Base-by-base conservation (phyloP, 2,797 vertebrate species). In the Cygnus olor region DNA sequence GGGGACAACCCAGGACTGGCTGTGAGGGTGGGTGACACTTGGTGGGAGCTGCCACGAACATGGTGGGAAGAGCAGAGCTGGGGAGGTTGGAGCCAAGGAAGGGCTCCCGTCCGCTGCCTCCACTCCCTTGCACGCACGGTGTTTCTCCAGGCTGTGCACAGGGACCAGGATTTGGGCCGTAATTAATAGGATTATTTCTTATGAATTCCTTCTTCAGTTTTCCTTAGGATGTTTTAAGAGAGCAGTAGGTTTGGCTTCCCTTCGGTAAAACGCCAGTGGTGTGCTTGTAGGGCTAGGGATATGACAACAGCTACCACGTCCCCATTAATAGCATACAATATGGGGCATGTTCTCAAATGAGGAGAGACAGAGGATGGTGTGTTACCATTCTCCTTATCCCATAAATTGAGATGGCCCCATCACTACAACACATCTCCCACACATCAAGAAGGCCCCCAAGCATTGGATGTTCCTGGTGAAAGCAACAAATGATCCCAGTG, bases 141-240 rank as follows among this genome's bases (percentile, higher is more conserved):
- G 0, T 53, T 94, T 88, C 69, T 12, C 2, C 61, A 72, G 82
- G 38, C 91, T 94, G 65, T 95, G 96, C 89, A 60, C n/a, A 88
- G 95, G 94, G 92, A 96, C 79, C 65, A 88, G 91, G 91, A 92
- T 95, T 94, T 93, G 90, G 87, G 47, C 69, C 38, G 88, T 94
- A 95, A 95, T 95, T 95, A 93, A 89, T 64, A 44, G 76, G 89
- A 95, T 97, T 95, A 94, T 89, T 95, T 91, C 76, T 83, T 79
- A 44, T 45, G 30, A 92, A 88, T 93, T 96, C 63, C 82, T 88
- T 40, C 42, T 84, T 83, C 42, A 28, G 8, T 71, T 79, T 88
- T 82, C 70, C 0, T 0, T 18, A 49, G 38, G 57, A 57, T 44
- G 9, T n/a, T 74, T 76, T 83, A 65, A 0, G 6, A 69, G 57